phyloP scores from a whole-genome alignment of 92 coral and sea anemone genomes.

The Meandrina meandrites region DNA sequence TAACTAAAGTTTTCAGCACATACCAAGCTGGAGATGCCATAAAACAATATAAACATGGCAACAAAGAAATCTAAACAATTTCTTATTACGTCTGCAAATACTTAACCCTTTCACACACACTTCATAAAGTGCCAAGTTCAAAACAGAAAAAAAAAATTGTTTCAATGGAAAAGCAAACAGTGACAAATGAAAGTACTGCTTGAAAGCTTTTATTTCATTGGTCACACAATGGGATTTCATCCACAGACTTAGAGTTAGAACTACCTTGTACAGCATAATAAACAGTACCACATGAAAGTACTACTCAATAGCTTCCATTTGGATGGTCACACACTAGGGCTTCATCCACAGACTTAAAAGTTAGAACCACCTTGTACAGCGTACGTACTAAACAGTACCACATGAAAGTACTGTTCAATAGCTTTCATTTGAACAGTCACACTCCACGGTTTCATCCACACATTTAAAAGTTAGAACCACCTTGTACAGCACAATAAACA shows the following conservation, averaged over 20 bases:
- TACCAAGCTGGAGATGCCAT: neutral
- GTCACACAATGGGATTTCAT: neutral
- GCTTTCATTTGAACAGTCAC: neutral
- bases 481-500: neutral
- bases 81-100: neutral
- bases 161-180: neutral
- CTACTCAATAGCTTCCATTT: too few relatives aligned
- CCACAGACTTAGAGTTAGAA: neutral
- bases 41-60: neutral
- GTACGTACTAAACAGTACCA: neutral
- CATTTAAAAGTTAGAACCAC: neutral
- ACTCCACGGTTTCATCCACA: neutral
- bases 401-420: neutral
- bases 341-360: too few relatives aligned
- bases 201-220: neutral
- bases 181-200: neutral
- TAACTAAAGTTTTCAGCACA: neutral
- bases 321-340: too few relatives aligned
- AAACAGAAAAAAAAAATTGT: neutral
- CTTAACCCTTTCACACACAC: neutral
- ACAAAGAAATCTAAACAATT: neutral
- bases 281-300: too few relatives aligned
- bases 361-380: too few relatives aligned
- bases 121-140: neutral
- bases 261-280: too few relatives aligned